Conservation (phyloP, 2,888 invertebrate genomes). For the Amblyjoppa fuscipennis region DNA sequence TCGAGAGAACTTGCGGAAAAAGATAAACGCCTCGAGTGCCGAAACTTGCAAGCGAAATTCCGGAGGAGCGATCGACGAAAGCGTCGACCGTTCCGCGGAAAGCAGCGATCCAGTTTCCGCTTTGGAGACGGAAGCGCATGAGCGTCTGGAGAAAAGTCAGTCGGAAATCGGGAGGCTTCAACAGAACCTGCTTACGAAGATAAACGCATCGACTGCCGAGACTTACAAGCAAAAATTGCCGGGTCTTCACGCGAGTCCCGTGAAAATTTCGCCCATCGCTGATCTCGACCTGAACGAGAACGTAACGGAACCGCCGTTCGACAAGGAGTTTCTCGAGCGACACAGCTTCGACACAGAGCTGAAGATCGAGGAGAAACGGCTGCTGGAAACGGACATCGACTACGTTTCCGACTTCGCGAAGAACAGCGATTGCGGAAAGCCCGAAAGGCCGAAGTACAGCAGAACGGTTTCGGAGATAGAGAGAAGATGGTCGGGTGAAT, state of each 20-base stretch:
- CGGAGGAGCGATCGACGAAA: not conserved
- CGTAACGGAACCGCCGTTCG: conserved; percentile 72
- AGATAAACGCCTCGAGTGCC: conserved; percentile 70
- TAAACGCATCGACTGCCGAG: conserved; percentile 77
- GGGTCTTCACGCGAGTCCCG: conserved; percentile 51
- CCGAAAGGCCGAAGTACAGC: conserved; percentile 74
- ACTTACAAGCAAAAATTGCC: conserved; percentile 77
- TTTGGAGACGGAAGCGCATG: conserved; percentile 69
- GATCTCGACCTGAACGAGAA: conserved; percentile 74
- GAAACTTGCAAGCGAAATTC: too few relatives aligned
- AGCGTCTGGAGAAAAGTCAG: conserved; percentile 75
- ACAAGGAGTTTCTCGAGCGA: conserved; percentile 76
- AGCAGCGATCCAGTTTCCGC: not conserved
- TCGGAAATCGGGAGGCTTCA: conserved; percentile 78
- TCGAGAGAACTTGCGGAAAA: conserved; percentile 77
- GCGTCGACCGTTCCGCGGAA: conserved; percentile 18
- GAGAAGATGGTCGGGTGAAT: conserved; percentile 82
- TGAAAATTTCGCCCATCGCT: conserved; percentile 53
- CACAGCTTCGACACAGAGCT: conserved; percentile 76
- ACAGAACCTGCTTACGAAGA: conserved; percentile 76
- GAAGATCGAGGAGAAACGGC: conserved; percentile 76
- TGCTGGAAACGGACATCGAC: conserved; percentile 73
- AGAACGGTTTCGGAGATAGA: conserved; percentile 80
- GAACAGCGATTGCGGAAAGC: conserved; percentile 8
- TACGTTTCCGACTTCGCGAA: conserved; percentile 71